Evolutionary conservation across 2,888 invertebrate species (phyloP).

Genomic region (Caenorhabditis sulstoni): DNA sequence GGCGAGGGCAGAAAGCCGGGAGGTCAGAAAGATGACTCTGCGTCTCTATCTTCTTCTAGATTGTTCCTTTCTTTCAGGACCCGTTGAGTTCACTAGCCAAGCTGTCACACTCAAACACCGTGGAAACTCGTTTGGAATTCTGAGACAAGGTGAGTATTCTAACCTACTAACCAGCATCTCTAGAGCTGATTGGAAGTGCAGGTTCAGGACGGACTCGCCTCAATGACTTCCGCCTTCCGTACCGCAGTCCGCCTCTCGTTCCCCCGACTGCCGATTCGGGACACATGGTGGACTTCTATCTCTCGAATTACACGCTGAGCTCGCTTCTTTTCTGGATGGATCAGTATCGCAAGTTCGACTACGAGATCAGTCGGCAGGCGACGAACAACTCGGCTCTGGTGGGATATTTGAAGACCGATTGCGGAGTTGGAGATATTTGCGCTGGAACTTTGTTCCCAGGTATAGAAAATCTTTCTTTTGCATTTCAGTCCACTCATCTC

Average conservation of each 20-base stretch:
- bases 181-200: conserved; percentile 5
- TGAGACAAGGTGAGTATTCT: conserved; percentile 74
- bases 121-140: conserved; percentile 79
- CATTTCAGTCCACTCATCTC: too few species aligned
- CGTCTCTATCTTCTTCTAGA: too few species aligned
- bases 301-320: conserved; percentile 78
- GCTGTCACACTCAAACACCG: conserved; percentile 73
- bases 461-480: background rate
- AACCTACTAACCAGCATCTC: background rate
- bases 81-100: conserved; percentile 70
- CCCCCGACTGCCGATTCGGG: conserved; percentile 66
- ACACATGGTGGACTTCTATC: conserved; percentile 78
- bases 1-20: background rate
- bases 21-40: background rate
- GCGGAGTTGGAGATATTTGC: conserved; percentile 77
- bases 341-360: conserved; percentile 80
- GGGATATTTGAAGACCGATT: conserved; percentile 79
- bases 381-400: conserved; percentile 77
- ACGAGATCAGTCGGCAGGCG: conserved; percentile 76
- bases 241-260: conserved; percentile 70
- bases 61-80: conserved; percentile 63
- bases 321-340: conserved; percentile 80
- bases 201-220: conserved; percentile 72
- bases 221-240: conserved; percentile 80
- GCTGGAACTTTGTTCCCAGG: conserved; percentile 79